Conservation (phyloP, 2,113 vertebrate species). For the Mungos mungo region DNA sequence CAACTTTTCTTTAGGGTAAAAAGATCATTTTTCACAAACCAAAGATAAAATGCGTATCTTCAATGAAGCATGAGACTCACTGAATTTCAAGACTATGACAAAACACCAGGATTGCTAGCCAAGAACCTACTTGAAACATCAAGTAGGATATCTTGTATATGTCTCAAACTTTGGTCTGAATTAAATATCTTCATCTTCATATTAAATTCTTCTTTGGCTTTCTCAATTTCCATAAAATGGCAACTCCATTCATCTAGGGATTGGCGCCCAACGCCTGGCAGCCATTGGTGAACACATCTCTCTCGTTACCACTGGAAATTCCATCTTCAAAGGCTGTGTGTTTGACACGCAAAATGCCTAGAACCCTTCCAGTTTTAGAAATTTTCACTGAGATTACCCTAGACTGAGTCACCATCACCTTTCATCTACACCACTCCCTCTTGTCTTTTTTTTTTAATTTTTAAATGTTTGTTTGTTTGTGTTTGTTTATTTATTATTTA, state of each 20-base stretch:
- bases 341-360: neutral
- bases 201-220: neutral
- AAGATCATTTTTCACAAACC: neutral
- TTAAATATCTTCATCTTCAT: neutral
- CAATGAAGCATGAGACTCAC: neutral
- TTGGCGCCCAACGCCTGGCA: neutral
- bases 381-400: neutral
- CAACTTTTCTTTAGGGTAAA: neutral
- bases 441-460: too few species aligned
- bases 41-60: neutral
- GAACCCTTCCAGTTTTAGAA: neutral
- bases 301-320: neutral
- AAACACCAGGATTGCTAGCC: neutral
- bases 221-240: neutral
- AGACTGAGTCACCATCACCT: neutral
- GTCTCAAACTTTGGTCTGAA: neutral
- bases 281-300: neutral
- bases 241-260: neutral
- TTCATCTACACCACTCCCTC: neutral
- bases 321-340: neutral
- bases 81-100: neutral
- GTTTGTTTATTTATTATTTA: too few species aligned
- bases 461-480: too few species aligned
- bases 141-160: neutral
- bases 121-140: neutral